Evolutionary conservation across 2,888 invertebrate genomes (phyloP).

Genomic region (Cartodere bifasciata): DNA sequence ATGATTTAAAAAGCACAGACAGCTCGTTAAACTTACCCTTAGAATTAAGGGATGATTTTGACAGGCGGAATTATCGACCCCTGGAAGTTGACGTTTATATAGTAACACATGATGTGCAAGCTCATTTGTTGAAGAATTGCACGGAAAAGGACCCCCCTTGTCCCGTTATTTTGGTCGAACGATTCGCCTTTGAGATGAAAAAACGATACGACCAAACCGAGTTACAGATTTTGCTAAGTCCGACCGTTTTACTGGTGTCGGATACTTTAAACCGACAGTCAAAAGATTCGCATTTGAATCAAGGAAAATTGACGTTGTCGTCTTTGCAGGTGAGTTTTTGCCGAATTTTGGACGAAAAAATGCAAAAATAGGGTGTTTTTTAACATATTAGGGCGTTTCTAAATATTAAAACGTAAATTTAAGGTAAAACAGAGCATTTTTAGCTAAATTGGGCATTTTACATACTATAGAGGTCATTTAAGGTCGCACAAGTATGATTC

Average conservation of each 20-base stretch:
- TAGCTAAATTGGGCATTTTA: too few species aligned
- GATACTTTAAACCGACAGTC: constrained; percentile 59
- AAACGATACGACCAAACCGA: constrained; percentile 86
- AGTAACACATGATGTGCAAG: constrained; percentile 91
- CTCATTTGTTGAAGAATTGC: constrained; percentile 84
- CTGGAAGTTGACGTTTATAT: constrained; percentile 85
- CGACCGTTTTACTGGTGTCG: constrained; percentile 69
- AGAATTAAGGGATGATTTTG: constrained; percentile 72
- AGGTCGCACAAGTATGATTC: too few species aligned
- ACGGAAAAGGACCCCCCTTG: constrained; percentile 83
- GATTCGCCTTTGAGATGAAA: constrained; percentile 95
- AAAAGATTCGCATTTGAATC: constrained; percentile 59
- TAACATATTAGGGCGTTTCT: too few species aligned
- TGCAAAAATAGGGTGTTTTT: too few species aligned
- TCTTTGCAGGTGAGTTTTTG: constrained; percentile 58
- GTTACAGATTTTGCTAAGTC: constrained; percentile 79
- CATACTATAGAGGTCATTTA: too few species aligned
- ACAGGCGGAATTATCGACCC: constrained; percentile 79
- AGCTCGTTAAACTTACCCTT: constrained; percentile 50
- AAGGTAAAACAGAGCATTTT: too few species aligned
- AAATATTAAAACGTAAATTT: too few species aligned
- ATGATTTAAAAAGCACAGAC: constrained; percentile 50
- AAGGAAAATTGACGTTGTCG: constrained; percentile 76
- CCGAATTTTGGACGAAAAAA: too few species aligned
- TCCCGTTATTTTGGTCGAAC: constrained; percentile 76